Conservation (phyloP, 1,140 invertebrate species). For the Drosophila sechellia region DNA sequence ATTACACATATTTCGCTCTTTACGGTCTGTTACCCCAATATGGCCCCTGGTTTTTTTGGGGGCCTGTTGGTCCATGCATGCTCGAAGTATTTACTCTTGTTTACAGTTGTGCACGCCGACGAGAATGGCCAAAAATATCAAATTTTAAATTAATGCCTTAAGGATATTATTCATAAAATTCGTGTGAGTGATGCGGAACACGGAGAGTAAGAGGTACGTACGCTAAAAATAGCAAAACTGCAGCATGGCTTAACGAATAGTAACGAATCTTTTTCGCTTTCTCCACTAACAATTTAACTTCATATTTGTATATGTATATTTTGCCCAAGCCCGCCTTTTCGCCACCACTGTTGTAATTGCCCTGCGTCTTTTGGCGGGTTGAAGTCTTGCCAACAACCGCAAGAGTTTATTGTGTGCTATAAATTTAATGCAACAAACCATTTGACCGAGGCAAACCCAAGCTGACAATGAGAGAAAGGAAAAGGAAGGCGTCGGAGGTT, state of each 20-base stretch:
- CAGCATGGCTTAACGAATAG: slow-evolving; percentile 30
- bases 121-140: slow-evolving; percentile 77
- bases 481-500: background rate
- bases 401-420: slow-evolving; percentile 75
- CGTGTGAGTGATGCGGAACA: slow-evolving; percentile 40
- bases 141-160: slow-evolving; percentile 81
- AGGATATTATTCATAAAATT: slow-evolving; percentile 82
- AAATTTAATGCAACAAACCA: slow-evolving; percentile 79
- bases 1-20: slow-evolving; percentile 83
- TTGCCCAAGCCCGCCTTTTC: slow-evolving; percentile 8
- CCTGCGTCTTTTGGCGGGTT: slow-evolving; percentile 68
- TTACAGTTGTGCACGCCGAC: slow-evolving; percentile 73
- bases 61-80: slow-evolving; percentile 11
- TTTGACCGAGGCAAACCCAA: slow-evolving; percentile 51
- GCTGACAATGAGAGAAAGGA: background rate
- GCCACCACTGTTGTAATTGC: slow-evolving; percentile 57
- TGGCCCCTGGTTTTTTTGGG: slow-evolving; percentile 37
- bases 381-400: slow-evolving; percentile 68
- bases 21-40: slow-evolving; percentile 80
- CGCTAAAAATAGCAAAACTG: slow-evolving; percentile 17
- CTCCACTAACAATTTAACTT: background rate
- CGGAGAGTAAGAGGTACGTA: slow-evolving; percentile 6
- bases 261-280: slow-evolving; percentile 12
- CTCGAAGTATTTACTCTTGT: slow-evolving; percentile 66
- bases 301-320: slow-evolving; percentile 71